phyloP scores from a whole-genome alignment of 2,113 vertebrate species.

The Sigmodon hispidus region DNA sequence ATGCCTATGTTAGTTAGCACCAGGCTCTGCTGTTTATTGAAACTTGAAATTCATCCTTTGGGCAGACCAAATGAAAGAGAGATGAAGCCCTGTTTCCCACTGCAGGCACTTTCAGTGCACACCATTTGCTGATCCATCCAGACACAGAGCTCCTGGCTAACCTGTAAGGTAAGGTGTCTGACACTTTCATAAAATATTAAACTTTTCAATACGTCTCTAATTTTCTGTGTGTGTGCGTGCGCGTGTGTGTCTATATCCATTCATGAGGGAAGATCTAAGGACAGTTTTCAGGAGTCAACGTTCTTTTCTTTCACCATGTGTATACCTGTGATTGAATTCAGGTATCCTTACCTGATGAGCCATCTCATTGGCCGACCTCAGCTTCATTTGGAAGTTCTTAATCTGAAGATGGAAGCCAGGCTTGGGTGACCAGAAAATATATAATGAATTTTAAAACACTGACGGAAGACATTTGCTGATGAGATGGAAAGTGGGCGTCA shows the following conservation, averaged over 20 bases:
- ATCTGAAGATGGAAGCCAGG: background rate
- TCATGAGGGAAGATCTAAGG: background rate
- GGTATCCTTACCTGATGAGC: background rate
- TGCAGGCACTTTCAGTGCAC: background rate
- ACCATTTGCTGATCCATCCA: background rate
- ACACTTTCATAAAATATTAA: slow-evolving; percentile 14
- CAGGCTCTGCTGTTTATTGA: background rate
- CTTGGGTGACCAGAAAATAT: background rate
- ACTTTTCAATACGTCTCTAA: background rate
- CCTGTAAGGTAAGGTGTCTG: background rate
- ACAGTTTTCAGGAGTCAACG: background rate
- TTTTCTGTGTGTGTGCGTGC: background rate
- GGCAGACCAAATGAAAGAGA: background rate
- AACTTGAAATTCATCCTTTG: background rate
- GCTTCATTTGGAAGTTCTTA: background rate
- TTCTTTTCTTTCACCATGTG: background rate
- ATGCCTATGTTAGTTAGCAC: background rate
- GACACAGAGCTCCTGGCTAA: background rate
- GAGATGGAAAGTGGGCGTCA: background rate
- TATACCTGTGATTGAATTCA: background rate
- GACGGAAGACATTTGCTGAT: background rate
- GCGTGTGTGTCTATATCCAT: background rate
- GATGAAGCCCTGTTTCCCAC: background rate
- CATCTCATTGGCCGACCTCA: background rate
- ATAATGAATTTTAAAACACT: background rate